Base-by-base conservation (phyloP, 2,113 vertebrate genomes). In the Bostrychus sinensis region DNA sequence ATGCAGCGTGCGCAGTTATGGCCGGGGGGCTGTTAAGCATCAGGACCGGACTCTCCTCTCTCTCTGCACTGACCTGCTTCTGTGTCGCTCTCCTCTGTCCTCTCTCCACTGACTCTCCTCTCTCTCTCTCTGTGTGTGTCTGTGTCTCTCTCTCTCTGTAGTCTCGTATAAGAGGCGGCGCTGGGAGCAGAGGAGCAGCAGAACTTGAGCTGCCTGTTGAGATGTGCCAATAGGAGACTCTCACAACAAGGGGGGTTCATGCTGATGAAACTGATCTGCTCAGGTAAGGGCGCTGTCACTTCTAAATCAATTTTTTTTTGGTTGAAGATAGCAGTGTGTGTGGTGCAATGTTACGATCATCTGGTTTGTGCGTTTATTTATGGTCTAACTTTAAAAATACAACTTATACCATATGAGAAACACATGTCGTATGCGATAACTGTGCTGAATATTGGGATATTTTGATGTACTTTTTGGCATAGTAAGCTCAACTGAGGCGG, bases 251-350 rank as follows among this genome's bases (percentile, higher is more conserved):
- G 70, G 85, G 92, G 91, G 88, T 93, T 93, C 91, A 93, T 92
- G 93, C 93, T 94, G 89, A 93, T 95, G 92, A 95, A 95, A 91
- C 84, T 93, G 81, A 93, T 93, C 77, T 95, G 94, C 86, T 94
- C 94, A 87, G 91, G 94, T 94, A 93, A 94, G 93, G n/a, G 37
- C 37, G 26, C 25, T 1, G 20, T 22, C 11, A 65, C 57, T 54
- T 34, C 38, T 32, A 12, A n/a, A 0, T 17, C 0, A n/a, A 1
- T 50, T 8, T 6, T 1, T 50, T 5, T 9, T 19, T 43, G 3
- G 7, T 20, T 20, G 7, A 10, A 0, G 11, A 34, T 34, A 34
- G 11, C 7, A 8, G 0, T 8, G 7, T 34, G 7, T 34, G 0
- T 8, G 32, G 32, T 10, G 32, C 7, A 10, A 9, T n/a, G n/a